Evolutionary conservation across 2,888 invertebrate species (phyloP).

Genomic region (Hemistola chrysoprasaria): DNA sequence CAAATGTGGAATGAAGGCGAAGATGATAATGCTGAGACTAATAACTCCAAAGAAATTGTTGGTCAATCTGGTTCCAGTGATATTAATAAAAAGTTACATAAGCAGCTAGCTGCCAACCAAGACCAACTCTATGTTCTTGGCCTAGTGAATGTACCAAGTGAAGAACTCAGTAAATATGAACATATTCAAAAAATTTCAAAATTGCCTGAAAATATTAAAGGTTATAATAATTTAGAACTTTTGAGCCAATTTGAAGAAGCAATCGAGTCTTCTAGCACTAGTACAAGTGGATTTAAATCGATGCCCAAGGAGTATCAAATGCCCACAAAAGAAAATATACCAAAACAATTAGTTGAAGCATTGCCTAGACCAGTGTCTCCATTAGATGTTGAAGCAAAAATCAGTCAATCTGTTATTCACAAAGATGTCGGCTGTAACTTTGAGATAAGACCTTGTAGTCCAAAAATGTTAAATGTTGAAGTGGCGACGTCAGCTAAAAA

Average conservation of each 20-base stretch:
- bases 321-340: slow-evolving; percentile 33
- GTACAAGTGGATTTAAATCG: slow-evolving; percentile 45
- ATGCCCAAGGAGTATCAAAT: slow-evolving; percentile 41
- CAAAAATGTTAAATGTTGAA: slow-evolving; percentile 74
- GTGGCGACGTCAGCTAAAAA: slow-evolving; percentile 64
- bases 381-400: slow-evolving; percentile 78
- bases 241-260: slow-evolving; percentile 75
- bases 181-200: slow-evolving; percentile 78
- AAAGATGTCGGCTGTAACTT: slow-evolving; percentile 80
- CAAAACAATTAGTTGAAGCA: slow-evolving; percentile 36
- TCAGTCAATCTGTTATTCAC: slow-evolving; percentile 78
- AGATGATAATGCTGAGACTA: slow-evolving; percentile 59
- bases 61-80: slow-evolving; percentile 39
- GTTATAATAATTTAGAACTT: slow-evolving; percentile 71
- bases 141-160: slow-evolving; percentile 70
- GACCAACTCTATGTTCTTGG: slow-evolving; percentile 77
- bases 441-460: slow-evolving; percentile 78
- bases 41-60: slow-evolving; percentile 44
- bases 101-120: slow-evolving; percentile 52
- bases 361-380: slow-evolving; percentile 66
- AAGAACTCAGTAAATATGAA: slow-evolving; percentile 75
- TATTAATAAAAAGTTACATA: slow-evolving; percentile 38
- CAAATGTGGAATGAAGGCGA: slow-evolving; percentile 80
- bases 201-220: slow-evolving; percentile 77
- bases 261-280: slow-evolving; percentile 63